These are phyloP conservation scores for Benthochromis sp. DNA, from an alignment of 2,113 vertebrate species.

Conservation along the genomic window DNA sequence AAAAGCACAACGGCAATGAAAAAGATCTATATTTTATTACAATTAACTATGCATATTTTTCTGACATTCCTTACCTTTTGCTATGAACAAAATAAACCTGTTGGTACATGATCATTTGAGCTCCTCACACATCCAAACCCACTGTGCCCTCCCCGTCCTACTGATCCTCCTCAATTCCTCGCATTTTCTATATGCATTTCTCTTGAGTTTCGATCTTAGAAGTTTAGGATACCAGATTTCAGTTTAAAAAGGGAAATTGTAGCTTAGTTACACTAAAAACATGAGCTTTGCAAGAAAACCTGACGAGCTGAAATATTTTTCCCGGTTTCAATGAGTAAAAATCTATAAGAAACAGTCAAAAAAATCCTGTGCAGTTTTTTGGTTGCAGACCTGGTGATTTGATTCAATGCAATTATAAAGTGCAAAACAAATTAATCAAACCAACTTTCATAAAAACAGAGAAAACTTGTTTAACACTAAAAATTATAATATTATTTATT, in stretches of 20 bases:
- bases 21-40: neutral
- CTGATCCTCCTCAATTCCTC: fast-evolving
- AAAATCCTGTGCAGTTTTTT: neutral
- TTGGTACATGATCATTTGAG: neutral
- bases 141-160: neutral
- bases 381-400: neutral
- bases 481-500: neutral
- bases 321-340: neutral
- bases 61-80: neutral
- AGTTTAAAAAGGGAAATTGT: neutral
- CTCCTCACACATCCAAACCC: neutral
- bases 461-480: neutral
- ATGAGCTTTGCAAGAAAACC: neutral
- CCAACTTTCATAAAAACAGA: neutral
- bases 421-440: neutral
- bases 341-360: neutral
- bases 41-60: neutral
- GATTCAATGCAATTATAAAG: neutral
- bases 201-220: fast-evolving
- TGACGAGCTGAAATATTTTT: neutral
- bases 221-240: neutral
- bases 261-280: neutral
- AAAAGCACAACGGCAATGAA: fast-evolving
- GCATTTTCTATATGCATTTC: neutral
- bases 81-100: neutral